Evolutionary conservation across 2,113 vertebrate genomes (phyloP).

Genomic region (Lophura nycthemera): DNA sequence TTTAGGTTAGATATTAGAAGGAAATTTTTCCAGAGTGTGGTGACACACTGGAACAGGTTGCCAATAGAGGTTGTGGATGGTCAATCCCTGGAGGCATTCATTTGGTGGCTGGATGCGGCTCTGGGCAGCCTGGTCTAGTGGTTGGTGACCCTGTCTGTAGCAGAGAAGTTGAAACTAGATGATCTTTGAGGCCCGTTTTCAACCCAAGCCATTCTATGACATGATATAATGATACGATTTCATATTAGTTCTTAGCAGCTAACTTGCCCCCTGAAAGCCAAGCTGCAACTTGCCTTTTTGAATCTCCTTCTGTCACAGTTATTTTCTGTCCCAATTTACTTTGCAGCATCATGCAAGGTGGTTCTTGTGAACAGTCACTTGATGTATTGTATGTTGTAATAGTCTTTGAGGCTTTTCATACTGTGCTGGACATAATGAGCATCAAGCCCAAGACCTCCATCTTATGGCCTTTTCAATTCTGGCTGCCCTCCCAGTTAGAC

Average conservation of each 20-base stretch:
- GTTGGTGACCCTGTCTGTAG: no score
- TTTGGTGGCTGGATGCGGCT: no score
- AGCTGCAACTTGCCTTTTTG: background rate
- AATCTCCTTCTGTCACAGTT: background rate
- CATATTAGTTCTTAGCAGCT: background rate
- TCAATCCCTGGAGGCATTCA: no score
- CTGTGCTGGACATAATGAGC: background rate
- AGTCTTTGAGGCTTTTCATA: background rate
- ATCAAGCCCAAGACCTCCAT: background rate
- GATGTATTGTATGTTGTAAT: background rate
- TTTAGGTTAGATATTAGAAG: no score
- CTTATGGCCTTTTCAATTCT: background rate
- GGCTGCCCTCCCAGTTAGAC: background rate
- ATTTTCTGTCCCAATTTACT: background rate
- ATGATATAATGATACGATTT: background rate
- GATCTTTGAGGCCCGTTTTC: no score
- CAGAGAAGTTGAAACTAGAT: no score
- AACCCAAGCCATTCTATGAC: no score
- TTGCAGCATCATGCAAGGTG: background rate
- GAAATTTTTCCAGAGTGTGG: no score
- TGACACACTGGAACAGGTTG: no score
- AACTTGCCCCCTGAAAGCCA: background rate
- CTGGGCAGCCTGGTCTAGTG: no score
- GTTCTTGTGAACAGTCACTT: background rate
- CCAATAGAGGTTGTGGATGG: no score